Conservation (phyloP, 1,140 invertebrate species). For the Tetramorium alpestre region DNA sequence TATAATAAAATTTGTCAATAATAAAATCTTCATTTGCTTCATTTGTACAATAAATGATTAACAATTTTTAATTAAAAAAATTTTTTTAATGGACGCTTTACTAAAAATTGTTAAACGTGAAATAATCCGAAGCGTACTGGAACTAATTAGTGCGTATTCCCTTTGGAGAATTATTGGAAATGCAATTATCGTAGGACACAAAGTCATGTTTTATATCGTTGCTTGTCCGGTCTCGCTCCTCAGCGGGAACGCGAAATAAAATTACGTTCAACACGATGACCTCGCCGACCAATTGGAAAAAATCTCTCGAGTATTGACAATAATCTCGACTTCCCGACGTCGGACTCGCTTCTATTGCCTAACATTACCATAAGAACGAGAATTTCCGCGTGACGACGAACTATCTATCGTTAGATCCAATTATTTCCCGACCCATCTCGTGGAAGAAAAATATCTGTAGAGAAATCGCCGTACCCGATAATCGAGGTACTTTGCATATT, state of each 20-base stretch:
- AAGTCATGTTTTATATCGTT: conserved; percentile 13
- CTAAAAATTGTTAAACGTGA: conserved; percentile 7
- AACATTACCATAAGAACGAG: conserved; percentile 56
- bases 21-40: neutral
- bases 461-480: conserved; percentile 61
- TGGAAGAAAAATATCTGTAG: conserved; percentile 68
- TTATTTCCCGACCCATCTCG: conserved; percentile 45
- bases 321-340: conserved; percentile 54
- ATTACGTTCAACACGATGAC: conserved; percentile 19
- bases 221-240: neutral
- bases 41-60: neutral
- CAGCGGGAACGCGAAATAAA: conserved; percentile 24
- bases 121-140: neutral
- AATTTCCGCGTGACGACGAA: conserved; percentile 38
- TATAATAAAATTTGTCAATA: no score
- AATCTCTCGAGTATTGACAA: conserved; percentile 54
- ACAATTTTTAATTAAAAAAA: neutral
- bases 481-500: conserved; percentile 70
- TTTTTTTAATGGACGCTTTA: neutral
- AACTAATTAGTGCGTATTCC: conserved; percentile 6
- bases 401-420: conserved; percentile 67
- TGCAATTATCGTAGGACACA: conserved; percentile 22
- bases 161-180: neutral
- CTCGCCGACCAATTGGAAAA: conserved; percentile 24
- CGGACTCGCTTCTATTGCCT: neutral